Conservation (phyloP, 2,113 vertebrate species). For the Ageneiosus marmoratus region DNA sequence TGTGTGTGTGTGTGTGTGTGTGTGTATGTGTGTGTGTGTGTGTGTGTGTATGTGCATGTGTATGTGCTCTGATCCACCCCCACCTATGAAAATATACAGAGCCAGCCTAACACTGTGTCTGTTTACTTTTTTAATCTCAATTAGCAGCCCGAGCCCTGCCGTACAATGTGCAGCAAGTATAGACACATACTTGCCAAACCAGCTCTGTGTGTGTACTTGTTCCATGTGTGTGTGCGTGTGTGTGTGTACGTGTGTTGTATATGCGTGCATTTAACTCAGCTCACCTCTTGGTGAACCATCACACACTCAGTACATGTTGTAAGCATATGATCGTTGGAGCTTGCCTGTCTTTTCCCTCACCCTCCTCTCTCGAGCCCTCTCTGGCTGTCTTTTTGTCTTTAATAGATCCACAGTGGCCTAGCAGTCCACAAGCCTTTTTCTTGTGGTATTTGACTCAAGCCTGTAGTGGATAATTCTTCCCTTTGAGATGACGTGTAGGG, state of each 20-base stretch:
- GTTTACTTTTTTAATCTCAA: constrained; percentile 77
- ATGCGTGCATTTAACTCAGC: constrained; percentile 55
- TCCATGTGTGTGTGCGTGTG: constrained; percentile 43
- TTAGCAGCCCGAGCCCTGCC: constrained; percentile 71
- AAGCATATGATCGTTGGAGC: constrained; percentile 55
- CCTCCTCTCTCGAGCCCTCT: constrained; percentile 33
- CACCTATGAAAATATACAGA: constrained; percentile 63
- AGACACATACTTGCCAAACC: constrained; percentile 76
- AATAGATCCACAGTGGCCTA: constrained; percentile 48
- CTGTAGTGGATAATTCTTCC: constrained; percentile 52
- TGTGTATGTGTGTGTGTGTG: constrained; percentile 31
- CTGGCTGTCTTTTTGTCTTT: constrained; percentile 10
- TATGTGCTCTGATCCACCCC: constrained; percentile 58
- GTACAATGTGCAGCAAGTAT: constrained; percentile 72
- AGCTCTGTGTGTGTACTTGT: constrained; percentile 64
- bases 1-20: constrained; percentile 27
- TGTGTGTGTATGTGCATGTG: constrained; percentile 12
- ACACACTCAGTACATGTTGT: constrained; percentile 59
- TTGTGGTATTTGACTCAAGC: constrained; percentile 48
- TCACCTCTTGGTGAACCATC: constrained; percentile 58
- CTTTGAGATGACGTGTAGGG: constrained; percentile 55
- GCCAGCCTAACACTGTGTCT: constrained; percentile 69
- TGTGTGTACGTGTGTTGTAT: constrained; percentile 36
- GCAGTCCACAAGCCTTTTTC: constrained; percentile 52
- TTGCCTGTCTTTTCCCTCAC: constrained; percentile 17